phyloP scores from a whole-genome alignment of 2,888 invertebrate species.

The Folsomia manolachei region DNA sequence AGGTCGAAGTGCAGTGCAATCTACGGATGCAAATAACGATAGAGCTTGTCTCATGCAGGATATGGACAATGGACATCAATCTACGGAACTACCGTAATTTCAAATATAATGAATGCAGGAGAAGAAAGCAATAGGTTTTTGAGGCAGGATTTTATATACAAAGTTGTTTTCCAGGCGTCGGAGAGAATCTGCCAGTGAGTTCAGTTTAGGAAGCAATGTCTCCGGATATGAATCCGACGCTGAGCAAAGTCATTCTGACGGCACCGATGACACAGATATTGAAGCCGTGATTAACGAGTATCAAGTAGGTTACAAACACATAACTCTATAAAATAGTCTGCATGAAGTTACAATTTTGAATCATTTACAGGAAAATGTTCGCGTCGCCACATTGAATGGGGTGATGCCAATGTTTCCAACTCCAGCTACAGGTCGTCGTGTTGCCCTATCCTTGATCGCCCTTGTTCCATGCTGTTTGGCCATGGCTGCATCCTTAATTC shows the following conservation, averaged over 20 bases:
- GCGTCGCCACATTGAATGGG: conserved; percentile 48
- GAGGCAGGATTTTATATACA: too few relatives aligned
- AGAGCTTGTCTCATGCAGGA: conserved; percentile 48
- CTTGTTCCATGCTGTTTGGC: conserved; percentile 46
- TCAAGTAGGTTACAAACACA: conserved; percentile 63
- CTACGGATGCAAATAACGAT: conserved; percentile 25
- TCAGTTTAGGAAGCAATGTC: conserved; percentile 48
- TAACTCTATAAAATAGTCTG: too few relatives aligned
- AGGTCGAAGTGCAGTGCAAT: not conserved
- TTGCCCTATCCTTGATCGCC: conserved; percentile 47
- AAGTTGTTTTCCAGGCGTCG: conserved; percentile 11
- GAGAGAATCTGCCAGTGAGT: conserved; percentile 43
- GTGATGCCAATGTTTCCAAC: conserved; percentile 45
- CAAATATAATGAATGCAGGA: too few relatives aligned
- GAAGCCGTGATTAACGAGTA: conserved; percentile 76
- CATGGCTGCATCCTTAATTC: conserved; percentile 53
- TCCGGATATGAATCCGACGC: conserved; percentile 57
- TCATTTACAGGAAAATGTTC: conserved; percentile 39
- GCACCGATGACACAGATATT: conserved; percentile 62
- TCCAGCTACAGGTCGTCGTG: conserved; percentile 49
- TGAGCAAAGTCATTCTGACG: conserved; percentile 33
- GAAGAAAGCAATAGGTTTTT: too few relatives aligned
- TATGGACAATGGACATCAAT: conserved; percentile 36
- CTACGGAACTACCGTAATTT: conserved; percentile 38
- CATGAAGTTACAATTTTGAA: too few relatives aligned